Conservation (phyloP, 2,888 invertebrate species). For the Limnephilus marmoratus region DNA sequence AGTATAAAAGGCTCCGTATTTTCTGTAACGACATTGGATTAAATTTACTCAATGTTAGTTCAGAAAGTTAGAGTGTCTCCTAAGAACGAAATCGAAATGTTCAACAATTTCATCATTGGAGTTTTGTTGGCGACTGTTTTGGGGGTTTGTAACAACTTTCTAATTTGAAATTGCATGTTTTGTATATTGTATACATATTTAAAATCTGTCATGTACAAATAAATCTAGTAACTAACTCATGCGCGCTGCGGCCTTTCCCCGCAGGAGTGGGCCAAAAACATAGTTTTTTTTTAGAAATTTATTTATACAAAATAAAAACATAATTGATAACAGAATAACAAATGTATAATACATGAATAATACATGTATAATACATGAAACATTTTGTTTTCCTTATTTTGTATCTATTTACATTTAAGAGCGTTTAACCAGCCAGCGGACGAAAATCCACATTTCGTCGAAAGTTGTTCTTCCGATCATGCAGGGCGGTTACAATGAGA, state of each 20-base stretch:
- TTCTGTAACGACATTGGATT: not conserved
- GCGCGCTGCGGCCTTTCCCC: too few species aligned
- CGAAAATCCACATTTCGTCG: too few species aligned
- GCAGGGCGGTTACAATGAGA: too few species aligned
- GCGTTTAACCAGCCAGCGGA: too few species aligned
- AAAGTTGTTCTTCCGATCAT: too few species aligned
- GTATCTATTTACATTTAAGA: too few species aligned
- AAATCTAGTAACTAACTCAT: not conserved
- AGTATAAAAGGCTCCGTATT: not conserved
- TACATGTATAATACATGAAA: too few species aligned
- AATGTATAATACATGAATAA: too few species aligned
- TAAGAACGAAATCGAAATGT: not conserved
- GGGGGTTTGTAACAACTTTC: not conserved
- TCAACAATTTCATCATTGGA: not conserved
- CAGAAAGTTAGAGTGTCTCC: not conserved
- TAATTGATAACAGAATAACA: too few species aligned
- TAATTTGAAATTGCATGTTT: not conserved
- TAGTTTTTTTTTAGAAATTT: not conserved
- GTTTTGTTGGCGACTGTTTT: not conserved
- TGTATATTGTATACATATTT: not conserved
- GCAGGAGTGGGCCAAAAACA: not conserved
- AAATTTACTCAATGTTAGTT: not conserved
- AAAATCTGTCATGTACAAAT: not conserved
- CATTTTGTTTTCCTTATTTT: too few species aligned
- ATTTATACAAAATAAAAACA: too few species aligned